These are phyloP conservation scores for Drosophila lacertosa DNA, from an alignment of 1,140 invertebrate genomes.

Conservation along the genomic window DNA sequence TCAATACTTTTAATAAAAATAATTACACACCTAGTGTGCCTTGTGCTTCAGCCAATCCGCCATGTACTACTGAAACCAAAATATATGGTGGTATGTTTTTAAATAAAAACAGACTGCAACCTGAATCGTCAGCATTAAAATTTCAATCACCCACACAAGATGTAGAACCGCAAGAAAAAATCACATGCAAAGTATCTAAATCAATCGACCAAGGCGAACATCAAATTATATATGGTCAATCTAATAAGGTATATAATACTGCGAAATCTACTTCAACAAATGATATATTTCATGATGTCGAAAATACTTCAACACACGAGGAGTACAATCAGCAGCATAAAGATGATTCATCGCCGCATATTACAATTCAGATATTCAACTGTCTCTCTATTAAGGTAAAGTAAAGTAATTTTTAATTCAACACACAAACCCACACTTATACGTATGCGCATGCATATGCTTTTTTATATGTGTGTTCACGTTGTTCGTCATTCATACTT, in stretches of 20 bases:
- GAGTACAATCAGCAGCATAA: conserved; percentile 64
- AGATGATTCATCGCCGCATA: conserved; percentile 80
- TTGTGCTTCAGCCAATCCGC: conserved; percentile 38
- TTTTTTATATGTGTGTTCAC: conserved; percentile 7
- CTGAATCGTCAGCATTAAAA: conserved; percentile 32
- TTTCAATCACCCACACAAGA: conserved; percentile 43
- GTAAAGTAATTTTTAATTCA: conserved; percentile 70
- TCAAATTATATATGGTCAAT: conserved; percentile 35
- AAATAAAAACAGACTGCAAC: conserved; percentile 43
- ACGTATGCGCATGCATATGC: conserved; percentile 1
- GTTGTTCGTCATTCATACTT: conserved; percentile 9
- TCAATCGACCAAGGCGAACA: conserved; percentile 33
- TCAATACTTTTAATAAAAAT: conserved; percentile 43
- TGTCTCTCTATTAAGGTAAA: conserved; percentile 84
- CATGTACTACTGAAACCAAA: conserved; percentile 49
- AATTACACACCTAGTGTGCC: conserved; percentile 70
- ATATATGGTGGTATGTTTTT: conserved; percentile 40
- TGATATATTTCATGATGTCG: conserved; percentile 26
- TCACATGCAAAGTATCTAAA: conserved; percentile 22
- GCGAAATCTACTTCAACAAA: conserved; percentile 13
- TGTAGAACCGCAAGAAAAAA: conserved; percentile 20
- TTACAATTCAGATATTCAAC: conserved; percentile 82
- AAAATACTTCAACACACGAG: conserved; percentile 44
- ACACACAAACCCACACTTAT: conserved; percentile 58
- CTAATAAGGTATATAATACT: conserved; percentile 24